phyloP scores from a whole-genome alignment of 30 jellyfish, hydroid and myxozoan genomes.

The Calvadosia cruxmelitensis region DNA sequence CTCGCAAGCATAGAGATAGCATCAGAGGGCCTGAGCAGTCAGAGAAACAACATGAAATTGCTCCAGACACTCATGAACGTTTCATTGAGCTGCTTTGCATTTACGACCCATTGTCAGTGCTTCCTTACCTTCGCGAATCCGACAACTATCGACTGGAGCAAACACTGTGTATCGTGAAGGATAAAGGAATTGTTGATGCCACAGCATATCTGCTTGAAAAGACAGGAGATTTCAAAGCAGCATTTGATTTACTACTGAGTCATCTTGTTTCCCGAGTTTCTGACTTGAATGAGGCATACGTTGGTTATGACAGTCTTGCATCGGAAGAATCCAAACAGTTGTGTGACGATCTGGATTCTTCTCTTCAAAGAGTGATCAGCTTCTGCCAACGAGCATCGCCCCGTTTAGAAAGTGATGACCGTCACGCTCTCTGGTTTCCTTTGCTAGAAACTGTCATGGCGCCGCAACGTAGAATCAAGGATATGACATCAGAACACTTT shows the following conservation, averaged over 20 bases:
- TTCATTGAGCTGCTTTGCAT: constrained; percentile 79
- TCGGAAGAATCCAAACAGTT: constrained; percentile 26
- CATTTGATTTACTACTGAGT: constrained; percentile 55
- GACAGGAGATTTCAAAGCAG: constrained; percentile 79
- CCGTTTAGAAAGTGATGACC: constrained; percentile 74
- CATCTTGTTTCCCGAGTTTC: constrained; percentile 52
- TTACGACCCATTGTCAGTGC: constrained; percentile 64
- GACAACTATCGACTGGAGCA: constrained; percentile 88
- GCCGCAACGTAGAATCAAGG: constrained; percentile 82
- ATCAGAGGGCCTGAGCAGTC: constrained; percentile 14
- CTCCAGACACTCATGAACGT: constrained; percentile 62
- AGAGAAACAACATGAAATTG: constrained; percentile 19
- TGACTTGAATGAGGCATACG: constrained; percentile 32
- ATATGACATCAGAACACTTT: constrained; percentile 68
- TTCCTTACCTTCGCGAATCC: constrained; percentile 48
- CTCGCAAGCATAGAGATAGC: constrained; percentile 21
- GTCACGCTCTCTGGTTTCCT: constrained; percentile 96
- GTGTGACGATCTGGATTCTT: constrained; percentile 21
- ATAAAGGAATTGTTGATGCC: constrained; percentile 61
- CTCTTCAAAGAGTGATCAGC: constrained; percentile 33
- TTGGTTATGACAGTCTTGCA: constrained; percentile 29
- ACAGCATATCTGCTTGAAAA: constrained; percentile 79
- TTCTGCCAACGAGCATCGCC: constrained; percentile 78
- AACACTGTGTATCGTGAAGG: constrained; percentile 56
- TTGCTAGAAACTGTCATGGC: constrained; percentile 91